A percentile compares a stretch with the other conserved stretches of the same genome.
These are phyloP conservation scores for Temnothorax longispinosus DNA, from an alignment of 1,140 invertebrate species.

Conservation along the genomic window DNA sequence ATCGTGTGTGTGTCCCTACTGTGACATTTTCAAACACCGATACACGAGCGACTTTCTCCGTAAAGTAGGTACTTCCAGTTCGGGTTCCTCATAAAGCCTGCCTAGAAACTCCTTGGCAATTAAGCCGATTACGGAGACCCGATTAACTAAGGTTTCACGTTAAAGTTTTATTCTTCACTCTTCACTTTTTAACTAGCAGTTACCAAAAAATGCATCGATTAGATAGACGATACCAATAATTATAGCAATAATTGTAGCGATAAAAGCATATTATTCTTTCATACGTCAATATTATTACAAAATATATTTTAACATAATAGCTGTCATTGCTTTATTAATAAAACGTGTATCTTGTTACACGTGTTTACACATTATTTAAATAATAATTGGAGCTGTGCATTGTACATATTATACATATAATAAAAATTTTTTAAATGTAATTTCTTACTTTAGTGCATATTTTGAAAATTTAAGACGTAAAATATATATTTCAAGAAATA, in stretches of 20 bases:
- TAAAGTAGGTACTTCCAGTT: conserved; percentile 47
- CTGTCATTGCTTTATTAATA: background rate
- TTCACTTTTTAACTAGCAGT: conserved; percentile 26
- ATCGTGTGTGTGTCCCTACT: too few relatives aligned
- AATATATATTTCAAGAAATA: background rate
- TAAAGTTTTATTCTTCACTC: conserved; percentile 43
- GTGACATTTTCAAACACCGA: conserved; percentile 36
- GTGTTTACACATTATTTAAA: background rate
- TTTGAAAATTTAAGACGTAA: background rate
- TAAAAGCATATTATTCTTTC: background rate
- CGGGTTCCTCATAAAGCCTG: conserved; percentile 24
- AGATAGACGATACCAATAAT: background rate
- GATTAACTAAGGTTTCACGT: conserved; percentile 55
- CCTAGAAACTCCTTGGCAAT: conserved; percentile 62
- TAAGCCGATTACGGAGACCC: conserved; percentile 64
- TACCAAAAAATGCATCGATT: conserved; percentile 30
- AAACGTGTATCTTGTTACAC: background rate
- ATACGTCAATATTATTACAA: background rate
- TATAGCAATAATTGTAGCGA: background rate
- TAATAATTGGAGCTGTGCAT: background rate
- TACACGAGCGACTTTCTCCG: conserved; percentile 30
- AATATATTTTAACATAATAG: background rate
- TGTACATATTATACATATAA: background rate
- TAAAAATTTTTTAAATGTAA: background rate
- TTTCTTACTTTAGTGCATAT: background rate